phyloP scores from a whole-genome alignment of 2,888 invertebrate species.

The Drosophila macrothrix region DNA sequence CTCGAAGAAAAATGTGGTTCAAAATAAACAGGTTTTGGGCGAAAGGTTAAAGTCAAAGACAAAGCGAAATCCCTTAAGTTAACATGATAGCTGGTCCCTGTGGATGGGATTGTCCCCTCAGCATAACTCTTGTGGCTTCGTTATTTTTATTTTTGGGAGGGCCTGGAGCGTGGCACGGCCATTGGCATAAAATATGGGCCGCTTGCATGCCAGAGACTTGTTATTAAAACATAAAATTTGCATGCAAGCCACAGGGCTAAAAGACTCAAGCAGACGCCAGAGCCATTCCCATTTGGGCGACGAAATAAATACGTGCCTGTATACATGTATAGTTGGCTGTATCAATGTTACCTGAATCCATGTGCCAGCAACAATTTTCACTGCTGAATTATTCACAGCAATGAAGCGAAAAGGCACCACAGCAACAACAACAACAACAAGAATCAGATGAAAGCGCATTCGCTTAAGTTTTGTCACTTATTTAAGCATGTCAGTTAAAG shows the following conservation, averaged over 20 bases:
- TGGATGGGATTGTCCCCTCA: constrained; percentile 3
- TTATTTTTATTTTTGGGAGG: constrained; percentile 4
- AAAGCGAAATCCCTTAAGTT: constrained; percentile 46
- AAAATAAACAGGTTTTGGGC: constrained; percentile 37
- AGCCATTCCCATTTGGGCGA: constrained; percentile 16
- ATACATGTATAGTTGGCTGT: constrained; percentile 22
- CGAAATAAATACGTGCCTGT: constrained; percentile 45
- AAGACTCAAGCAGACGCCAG: constrained; percentile 42
- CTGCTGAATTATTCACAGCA: constrained; percentile 65
- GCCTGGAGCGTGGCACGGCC: constrained; percentile 55
- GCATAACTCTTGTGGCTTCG: constrained; percentile 10
- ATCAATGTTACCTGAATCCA: constrained; percentile 38
- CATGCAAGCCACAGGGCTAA: constrained; percentile 70
- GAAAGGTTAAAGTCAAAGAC: constrained; percentile 34
- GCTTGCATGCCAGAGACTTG: constrained; percentile 78
- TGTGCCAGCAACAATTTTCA: constrained; percentile 55
- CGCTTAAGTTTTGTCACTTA: constrained; percentile 32
- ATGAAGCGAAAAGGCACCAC: constrained; percentile 1
- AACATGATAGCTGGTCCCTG: constrained; percentile 13
- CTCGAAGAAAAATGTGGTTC: constrained; percentile 44
- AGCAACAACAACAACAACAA: background rate
- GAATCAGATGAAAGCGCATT: constrained; percentile 1
- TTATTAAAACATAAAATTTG: constrained; percentile 82
- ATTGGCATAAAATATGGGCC: constrained; percentile 78
- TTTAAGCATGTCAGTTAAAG: constrained; percentile 25